phyloP scores from a whole-genome alignment of 37 sponge, comb jelly and placozoan species.

The Aphrocallistes beatrix region DNA sequence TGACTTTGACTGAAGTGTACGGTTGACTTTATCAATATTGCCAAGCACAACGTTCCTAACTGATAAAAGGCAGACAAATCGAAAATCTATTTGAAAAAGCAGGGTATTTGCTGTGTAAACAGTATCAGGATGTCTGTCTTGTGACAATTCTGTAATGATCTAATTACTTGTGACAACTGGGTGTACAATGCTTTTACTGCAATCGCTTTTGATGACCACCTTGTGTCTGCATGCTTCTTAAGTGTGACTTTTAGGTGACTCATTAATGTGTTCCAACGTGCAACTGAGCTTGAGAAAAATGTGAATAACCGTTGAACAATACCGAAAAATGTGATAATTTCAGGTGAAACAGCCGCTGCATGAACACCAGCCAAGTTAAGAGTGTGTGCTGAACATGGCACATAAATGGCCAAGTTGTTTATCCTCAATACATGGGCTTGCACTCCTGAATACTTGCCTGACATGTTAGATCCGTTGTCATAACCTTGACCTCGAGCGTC shows the following conservation, averaged over 20 bases:
- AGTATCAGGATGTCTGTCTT: constrained; percentile 11
- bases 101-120: background rate
- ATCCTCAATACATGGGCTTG: background rate
- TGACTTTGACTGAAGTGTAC: background rate
- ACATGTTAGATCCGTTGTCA: constrained; percentile 14
- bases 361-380: background rate
- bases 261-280: background rate
- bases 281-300: constrained; percentile 10
- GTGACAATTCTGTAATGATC: background rate
- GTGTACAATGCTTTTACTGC: constrained; percentile 2
- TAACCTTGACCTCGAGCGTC: constrained; percentile 15
- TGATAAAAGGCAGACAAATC: constrained; percentile 3
- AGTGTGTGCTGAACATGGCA: background rate
- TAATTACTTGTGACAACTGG: background rate
- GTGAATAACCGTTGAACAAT: background rate
- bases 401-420: background rate
- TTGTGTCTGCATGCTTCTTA: constrained; percentile 3
- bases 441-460: constrained; percentile 5
- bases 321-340: constrained; percentile 1
- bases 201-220: constrained; percentile 2
- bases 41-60: background rate
- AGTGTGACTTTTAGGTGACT: background rate
- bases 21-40: background rate
- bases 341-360: constrained; percentile 15
- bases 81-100: background rate